Evolutionary conservation across 2,797 vertebrate genomes (phyloP), one percentile per base, ranked within the genome.

Genomic region (Amphiprion clarkii): DNA sequence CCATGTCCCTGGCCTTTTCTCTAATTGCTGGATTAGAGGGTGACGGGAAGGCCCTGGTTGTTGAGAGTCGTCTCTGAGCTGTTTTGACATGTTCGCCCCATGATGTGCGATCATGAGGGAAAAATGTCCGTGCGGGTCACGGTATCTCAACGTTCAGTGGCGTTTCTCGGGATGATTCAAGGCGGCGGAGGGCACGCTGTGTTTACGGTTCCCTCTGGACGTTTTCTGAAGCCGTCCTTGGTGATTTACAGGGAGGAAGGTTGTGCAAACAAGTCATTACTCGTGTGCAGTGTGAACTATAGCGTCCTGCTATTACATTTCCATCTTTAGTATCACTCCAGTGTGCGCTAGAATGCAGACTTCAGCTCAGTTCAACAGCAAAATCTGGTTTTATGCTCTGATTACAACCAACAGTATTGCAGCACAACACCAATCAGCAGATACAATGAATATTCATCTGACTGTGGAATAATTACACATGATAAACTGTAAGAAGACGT

Each of bases 21-120:
- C 80, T 90, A 89, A 90, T 88, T 86, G 88, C 87, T 82, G 88
- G 89, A 85, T 92, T 91, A 91, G 78, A 87, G 84, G 82, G 77
- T 83, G 83, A 90, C 58, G 58, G 76, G 69, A 67, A 39, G 71
- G 73, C 54, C 54, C 78, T 74, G 74, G 71, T 81, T 84, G 78
- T 81, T 81, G 84, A 72, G 78, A 90, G 84, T 78, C 57, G 69
- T 83, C 81, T 83, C 82, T 73, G 86, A 87, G 87, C 87, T 87
- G 81, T 83, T 89, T 83, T 92, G 90, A 89, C 83, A 71, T 78
- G 83, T 83, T 81, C 75, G n/a, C 33, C 64, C 87, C 78, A 55
- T 79, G 76, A 89, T 39, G 81, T 87, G 74, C 36, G 49, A 84
- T 88, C 85, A 85, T 77, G 70, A 56, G 63, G 76, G 71, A 65